Percentiles rank a stretch among this genome's conserved stretches.
phyloP scores from a whole-genome alignment of 2,113 vertebrate genomes.

The Elephantulus edwardii region DNA sequence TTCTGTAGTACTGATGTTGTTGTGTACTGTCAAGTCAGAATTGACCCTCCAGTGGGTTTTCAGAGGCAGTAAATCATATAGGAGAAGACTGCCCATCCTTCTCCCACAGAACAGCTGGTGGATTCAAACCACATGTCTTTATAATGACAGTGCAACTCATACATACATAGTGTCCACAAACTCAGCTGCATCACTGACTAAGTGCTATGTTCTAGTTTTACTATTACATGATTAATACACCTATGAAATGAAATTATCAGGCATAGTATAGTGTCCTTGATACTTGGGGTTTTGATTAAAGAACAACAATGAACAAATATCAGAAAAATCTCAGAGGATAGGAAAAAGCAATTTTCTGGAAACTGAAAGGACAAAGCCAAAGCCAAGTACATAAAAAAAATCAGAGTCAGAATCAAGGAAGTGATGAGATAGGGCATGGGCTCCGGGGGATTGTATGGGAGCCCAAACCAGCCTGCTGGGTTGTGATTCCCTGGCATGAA shows the following conservation, averaged over 20 bases:
- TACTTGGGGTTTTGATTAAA: background rate
- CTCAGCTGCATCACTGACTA: background rate
- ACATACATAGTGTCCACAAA: background rate
- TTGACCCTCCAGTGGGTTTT: too few relatives aligned
- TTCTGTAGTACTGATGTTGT: background rate
- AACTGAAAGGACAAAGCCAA: background rate
- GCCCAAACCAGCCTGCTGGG: background rate
- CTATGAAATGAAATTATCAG: background rate
- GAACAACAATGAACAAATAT: background rate
- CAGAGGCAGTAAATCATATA: too few relatives aligned
- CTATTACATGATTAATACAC: background rate
- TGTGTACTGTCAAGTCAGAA: too few relatives aligned
- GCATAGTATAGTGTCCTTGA: background rate
- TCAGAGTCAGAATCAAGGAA: conserved; percentile 1
- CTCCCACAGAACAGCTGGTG: too few relatives aligned
- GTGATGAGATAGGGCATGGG: background rate
- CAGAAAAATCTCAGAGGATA: background rate
- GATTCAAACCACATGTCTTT: too few relatives aligned
- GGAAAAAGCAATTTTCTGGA: conserved; percentile 15
- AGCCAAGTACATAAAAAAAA: background rate
- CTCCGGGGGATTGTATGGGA: background rate
- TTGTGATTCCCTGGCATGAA: conserved; percentile 24
- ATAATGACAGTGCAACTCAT: too few relatives aligned
- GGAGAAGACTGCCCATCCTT: too few relatives aligned
- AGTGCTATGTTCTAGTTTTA: background rate